Evolutionary conservation across 2,888 invertebrate genomes (phyloP), one percentile per base, ranked within the genome.

Genomic region (Tipula vernalis): DNA sequence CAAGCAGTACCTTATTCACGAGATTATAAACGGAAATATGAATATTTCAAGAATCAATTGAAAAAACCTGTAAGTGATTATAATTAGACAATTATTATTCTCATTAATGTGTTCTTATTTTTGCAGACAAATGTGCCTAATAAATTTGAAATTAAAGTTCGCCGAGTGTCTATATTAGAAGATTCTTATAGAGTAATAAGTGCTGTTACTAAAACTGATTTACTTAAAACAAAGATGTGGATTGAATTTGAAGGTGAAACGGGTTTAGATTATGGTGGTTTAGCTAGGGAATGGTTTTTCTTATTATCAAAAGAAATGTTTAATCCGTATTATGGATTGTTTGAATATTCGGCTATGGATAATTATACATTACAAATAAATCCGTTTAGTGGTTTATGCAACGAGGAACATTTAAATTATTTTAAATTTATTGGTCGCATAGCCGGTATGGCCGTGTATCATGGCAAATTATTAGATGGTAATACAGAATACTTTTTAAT

Each of bases 281-380:
- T 99, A 86, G 97, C 98, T 0, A 94, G 99, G 88, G 99, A 99
- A 92, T 99, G 99, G 98, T 99, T 99, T 93, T 99, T 98, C 93
- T 94, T 99, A 39, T 93, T 99, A 12, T 99, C 99, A 0, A 98
- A 98, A 92, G 99, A 99, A 93, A 99, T 99, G 98, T 99, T 99
- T 92, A 99, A 99, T 93, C 99, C 99, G 0, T 99, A 99, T 92
- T 99, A 99, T 92, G 99, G 99, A 0, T 94, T 99, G 87, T 99
- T 99, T 93, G 99, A 99, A 92, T 99, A 99, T 93, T 99, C 99
- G 0, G 99, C 99, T 5, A 98, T 98, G 99, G 99, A 99, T 92
- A 99, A 99, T 93, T 99, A 99, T 92, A 99, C 99, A 28, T 94
- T 99, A 87, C 99, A 99, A 94, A 99, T 99, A 89, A 99, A 99